Evolutionary conservation across 2,888 invertebrate genomes (phyloP), one percentile per base, ranked within the genome.

Genomic region (Dorcus hopei): DNA sequence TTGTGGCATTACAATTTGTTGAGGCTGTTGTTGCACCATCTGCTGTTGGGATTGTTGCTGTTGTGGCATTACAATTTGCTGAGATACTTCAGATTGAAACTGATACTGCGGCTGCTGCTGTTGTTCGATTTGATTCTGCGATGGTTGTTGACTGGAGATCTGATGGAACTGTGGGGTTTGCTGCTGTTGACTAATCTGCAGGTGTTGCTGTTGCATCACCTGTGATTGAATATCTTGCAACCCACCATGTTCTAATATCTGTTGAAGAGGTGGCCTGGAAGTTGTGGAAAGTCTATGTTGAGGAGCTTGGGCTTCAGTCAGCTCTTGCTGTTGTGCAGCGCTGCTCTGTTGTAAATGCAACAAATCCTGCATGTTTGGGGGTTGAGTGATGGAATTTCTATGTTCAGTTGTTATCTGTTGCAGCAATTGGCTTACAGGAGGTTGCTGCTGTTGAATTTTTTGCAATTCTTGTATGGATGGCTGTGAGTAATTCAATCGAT

Each of bases 401-500:
- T 69, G 69, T 47, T 64, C 62, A 38, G 58, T 60, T 26, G 58
- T 47, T 41, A 61, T 58, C 26, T 63, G 61, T 47, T 64, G 61
- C 16, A 43, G 48, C 11, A 54, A 11, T 50, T 53, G 55, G 33
- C 43, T 45, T 7, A 53, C 54, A 16, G 23, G 19, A 23, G 38
- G 49, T n/a, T 57, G 59, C 43, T 53, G 52, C 42, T 74, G 76
- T 48, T 76, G 73, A 23, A 71, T 70, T 23, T 61, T 65, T 33
- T 64, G 67, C 26, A 65, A 62, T 14, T 66, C 67, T 14, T 66
- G 66, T 52, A 65, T 62, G 8, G 60, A 61, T 3, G 63, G 63
- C 49, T 67, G 67, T 2, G 65, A 61, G 40, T 59, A 65, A 47
- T 62, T 65, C 33, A 61, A 33, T 45, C 61, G 41, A 42, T 65